Percentiles rank a stretch among this genome's conserved stretches.
phyloP scores from a whole-genome alignment of 2,113 vertebrate genomes.

The Ceuthmochares aereus region DNA sequence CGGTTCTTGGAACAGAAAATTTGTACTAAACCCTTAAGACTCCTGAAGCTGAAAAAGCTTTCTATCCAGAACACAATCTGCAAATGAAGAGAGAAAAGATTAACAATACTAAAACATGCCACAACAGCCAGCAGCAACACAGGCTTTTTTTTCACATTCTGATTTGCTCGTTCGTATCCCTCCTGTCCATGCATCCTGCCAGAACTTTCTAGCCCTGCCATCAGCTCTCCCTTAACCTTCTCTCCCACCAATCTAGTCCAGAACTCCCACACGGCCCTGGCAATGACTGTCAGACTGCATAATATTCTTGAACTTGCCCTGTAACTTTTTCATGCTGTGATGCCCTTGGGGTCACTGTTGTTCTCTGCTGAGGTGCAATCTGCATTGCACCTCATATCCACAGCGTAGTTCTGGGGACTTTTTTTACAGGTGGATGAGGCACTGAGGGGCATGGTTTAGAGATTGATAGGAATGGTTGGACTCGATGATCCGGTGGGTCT shows the following conservation, averaged over 20 bases:
- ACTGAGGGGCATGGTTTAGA: too few relatives aligned
- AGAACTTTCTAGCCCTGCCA: background rate
- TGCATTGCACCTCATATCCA: background rate
- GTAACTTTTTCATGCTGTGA: background rate
- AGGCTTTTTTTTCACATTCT: background rate
- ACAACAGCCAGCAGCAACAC: background rate
- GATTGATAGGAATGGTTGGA: too few relatives aligned
- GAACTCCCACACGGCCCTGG: background rate
- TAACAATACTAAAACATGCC: background rate
- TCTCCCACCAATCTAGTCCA: background rate
- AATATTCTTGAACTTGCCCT: background rate
- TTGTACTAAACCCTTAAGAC: background rate
- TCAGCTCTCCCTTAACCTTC: background rate
- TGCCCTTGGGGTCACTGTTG: background rate
- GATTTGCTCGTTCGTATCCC: fast-evolving
- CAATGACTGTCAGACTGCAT: background rate
- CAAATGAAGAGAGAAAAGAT: background rate
- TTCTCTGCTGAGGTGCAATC: background rate
- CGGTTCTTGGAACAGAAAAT: background rate
- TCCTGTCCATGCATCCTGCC: background rate
- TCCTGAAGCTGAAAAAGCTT: background rate
- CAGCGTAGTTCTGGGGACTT: background rate
- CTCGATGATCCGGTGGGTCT: too few relatives aligned
- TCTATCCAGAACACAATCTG: background rate
- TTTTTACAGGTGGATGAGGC: too few relatives aligned